A percentile compares a stretch with the other conserved stretches of the same genome.
phyloP scores from a whole-genome alignment of 2,797 vertebrate species.

The Epinephelus malabaricus region DNA sequence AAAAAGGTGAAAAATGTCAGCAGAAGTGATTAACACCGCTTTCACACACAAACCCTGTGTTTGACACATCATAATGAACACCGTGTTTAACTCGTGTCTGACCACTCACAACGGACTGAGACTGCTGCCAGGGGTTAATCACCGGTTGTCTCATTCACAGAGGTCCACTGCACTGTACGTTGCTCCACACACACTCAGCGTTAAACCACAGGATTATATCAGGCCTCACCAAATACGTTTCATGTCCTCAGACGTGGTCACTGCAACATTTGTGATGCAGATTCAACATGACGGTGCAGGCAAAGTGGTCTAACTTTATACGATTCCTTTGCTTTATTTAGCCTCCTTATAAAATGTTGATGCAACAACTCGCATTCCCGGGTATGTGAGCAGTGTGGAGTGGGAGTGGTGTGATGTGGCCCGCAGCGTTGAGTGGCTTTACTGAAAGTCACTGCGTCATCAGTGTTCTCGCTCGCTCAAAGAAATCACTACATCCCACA shows the following conservation, averaged over 20 bases:
- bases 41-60: constrained; percentile 29
- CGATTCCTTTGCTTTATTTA: constrained; percentile 68
- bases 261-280: constrained; percentile 30
- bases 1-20: constrained; percentile 27
- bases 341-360: constrained; percentile 74
- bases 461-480: constrained; percentile 24
- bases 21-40: constrained; percentile 34
- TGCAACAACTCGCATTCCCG: constrained; percentile 59
- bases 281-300: constrained; percentile 49
- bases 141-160: constrained; percentile 3
- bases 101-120: constrained; percentile 2
- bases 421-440: constrained; percentile 41
- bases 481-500: constrained; percentile 31
- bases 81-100: not conserved
- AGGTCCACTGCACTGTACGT: not conserved
- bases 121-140: constrained; percentile 14
- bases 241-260: constrained; percentile 19
- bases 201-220: not conserved
- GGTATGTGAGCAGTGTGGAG: constrained; percentile 46
- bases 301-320: constrained; percentile 48
- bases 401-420: constrained; percentile 63
- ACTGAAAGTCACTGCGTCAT: constrained; percentile 50
- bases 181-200: not conserved
- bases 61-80: constrained; percentile 45
- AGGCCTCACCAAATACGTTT: constrained; percentile 5